Evolutionary conservation across 2,797 vertebrate genomes (phyloP).

Genomic region (Apogon hyalosoma): DNA sequence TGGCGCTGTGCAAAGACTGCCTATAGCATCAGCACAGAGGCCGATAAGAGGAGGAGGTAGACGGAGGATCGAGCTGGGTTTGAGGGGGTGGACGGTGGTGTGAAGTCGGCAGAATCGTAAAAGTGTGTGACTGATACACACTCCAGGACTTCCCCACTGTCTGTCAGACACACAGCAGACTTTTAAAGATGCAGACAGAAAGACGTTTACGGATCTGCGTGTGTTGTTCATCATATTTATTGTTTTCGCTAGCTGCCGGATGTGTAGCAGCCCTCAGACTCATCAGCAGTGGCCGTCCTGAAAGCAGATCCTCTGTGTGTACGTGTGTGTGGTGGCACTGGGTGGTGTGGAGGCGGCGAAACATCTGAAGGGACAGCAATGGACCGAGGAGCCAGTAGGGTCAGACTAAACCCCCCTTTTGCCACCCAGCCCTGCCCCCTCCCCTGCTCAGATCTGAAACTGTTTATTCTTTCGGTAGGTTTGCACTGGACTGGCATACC

Average conservation of each 20-base stretch:
- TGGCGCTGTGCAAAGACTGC: constrained; percentile 95
- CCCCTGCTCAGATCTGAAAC: constrained; percentile 40
- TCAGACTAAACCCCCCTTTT: neutral
- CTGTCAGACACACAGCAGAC: constrained; percentile 30
- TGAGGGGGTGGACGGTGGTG: neutral
- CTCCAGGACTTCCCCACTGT: constrained; percentile 18
- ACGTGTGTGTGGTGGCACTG: too few species aligned
- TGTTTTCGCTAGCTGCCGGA: constrained; percentile 44
- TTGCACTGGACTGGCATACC: constrained; percentile 74
- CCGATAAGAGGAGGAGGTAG: neutral
- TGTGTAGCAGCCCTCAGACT: constrained; percentile 16
- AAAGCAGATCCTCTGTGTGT: neutral
- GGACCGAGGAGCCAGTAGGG: constrained; percentile 29
- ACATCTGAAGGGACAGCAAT: constrained; percentile 28
- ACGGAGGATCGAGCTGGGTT: neutral
- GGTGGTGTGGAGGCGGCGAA: constrained; percentile 12
- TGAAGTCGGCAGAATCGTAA: neutral
- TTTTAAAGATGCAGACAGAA: neutral
- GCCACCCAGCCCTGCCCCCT: neutral
- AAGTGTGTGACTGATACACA: constrained; percentile 16
- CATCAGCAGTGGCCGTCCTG: constrained; percentile 29
- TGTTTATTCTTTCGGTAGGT: constrained; percentile 70
- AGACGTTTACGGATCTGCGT: constrained; percentile 10
- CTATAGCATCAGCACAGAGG: constrained; percentile 75
- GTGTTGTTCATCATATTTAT: constrained; percentile 61